Conservation (phyloP, 2,797 vertebrate genomes). For the Malacoctenus gilli region DNA sequence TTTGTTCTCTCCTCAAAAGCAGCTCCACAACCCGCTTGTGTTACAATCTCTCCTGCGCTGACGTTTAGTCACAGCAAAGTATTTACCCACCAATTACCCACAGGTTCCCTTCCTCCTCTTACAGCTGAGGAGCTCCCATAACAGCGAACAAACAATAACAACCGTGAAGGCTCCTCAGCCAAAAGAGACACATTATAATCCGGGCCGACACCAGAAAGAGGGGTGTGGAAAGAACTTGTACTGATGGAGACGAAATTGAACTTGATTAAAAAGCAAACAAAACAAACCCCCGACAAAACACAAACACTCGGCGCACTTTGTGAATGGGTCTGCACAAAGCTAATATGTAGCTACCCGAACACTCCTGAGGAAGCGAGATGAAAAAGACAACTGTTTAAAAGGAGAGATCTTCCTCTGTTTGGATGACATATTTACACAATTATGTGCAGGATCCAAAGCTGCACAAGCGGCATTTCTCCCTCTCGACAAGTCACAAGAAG, state of each 20-base stretch:
- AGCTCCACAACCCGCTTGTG: slow-evolving; percentile 67
- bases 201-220: slow-evolving; percentile 61
- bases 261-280: slow-evolving; percentile 79
- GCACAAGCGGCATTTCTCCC: slow-evolving; percentile 50
- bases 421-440: slow-evolving; percentile 83
- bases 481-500: slow-evolving; percentile 67
- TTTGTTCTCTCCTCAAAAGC: slow-evolving; percentile 46
- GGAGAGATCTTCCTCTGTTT: slow-evolving; percentile 69
- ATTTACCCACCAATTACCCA: slow-evolving; percentile 82
- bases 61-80: slow-evolving; percentile 76
- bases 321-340: slow-evolving; percentile 59
- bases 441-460: slow-evolving; percentile 70
- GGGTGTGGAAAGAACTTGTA: slow-evolving; percentile 35
- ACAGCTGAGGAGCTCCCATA: slow-evolving; percentile 44
- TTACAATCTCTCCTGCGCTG: slow-evolving; percentile 65
- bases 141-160: slow-evolving; percentile 68
- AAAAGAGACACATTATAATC: slow-evolving; percentile 67
- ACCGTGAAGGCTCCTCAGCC: slow-evolving; percentile 62
- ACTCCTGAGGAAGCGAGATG: slow-evolving; percentile 68
- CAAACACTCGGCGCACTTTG: slow-evolving; percentile 63
- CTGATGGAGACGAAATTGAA: slow-evolving; percentile 66
- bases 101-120: slow-evolving; percentile 71
- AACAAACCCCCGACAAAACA: slow-evolving; percentile 69
- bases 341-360: slow-evolving; percentile 58
- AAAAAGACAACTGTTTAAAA: slow-evolving; percentile 75